Evolutionary conservation across 2,113 vertebrate species (phyloP).

Genomic region (Lagenorhynchus albirostris): DNA sequence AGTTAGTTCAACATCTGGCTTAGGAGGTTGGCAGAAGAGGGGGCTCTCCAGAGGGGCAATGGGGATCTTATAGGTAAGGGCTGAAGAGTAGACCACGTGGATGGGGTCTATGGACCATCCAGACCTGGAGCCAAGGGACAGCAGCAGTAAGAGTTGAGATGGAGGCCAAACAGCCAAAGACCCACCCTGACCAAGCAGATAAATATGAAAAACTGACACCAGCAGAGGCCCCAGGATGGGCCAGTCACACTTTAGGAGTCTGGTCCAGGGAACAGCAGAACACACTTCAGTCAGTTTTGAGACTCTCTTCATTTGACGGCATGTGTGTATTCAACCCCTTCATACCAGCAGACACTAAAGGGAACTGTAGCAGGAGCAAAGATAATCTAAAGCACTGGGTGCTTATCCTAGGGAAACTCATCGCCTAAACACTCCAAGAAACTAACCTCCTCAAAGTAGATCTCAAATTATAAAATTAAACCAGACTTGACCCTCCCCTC

Average conservation of each 20-base stretch:
- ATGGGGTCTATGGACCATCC: accelerated
- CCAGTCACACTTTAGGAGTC: background rate
- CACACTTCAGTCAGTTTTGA: background rate
- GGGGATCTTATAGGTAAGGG: background rate
- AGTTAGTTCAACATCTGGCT: background rate
- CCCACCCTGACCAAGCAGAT: background rate
- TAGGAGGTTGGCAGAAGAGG: background rate
- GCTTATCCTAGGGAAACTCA: background rate
- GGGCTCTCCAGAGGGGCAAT: accelerated
- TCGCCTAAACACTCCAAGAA: background rate
- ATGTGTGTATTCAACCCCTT: accelerated
- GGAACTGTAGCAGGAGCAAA: background rate
- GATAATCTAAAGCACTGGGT: background rate
- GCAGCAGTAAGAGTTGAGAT: accelerated
- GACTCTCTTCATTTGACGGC: background rate
- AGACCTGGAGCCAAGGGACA: background rate
- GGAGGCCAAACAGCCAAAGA: background rate
- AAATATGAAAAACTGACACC: background rate
- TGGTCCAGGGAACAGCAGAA: background rate
- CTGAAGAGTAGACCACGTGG: accelerated
- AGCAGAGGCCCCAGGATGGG: background rate
- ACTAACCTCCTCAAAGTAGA: background rate
- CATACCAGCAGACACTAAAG: background rate
- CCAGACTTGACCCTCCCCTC: accelerated
- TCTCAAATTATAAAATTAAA: slow-evolving; percentile 14